phyloP scores from a whole-genome alignment of 2,888 invertebrate genomes.

The Trissolcus japonicus region DNA sequence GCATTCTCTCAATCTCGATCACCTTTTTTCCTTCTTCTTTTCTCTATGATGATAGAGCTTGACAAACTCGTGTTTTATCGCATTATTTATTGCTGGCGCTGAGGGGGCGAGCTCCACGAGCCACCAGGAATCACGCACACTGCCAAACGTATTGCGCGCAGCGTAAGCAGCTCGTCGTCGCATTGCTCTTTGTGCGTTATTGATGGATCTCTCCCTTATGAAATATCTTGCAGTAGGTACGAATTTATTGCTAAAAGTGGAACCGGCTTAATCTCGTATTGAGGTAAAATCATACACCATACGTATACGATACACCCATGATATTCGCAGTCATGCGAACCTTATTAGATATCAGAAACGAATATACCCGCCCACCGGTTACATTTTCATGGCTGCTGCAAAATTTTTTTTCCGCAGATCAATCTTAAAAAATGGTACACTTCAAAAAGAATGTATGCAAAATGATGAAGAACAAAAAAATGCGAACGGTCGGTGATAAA shows the following conservation, averaged over 20 bases:
- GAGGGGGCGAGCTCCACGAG: slow-evolving; percentile 62
- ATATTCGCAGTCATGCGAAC: slow-evolving; percentile 65
- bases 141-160: slow-evolving; percentile 37
- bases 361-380: slow-evolving; percentile 12
- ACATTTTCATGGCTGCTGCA: too few relatives aligned
- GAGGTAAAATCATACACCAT: slow-evolving; percentile 24
- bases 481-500: too few relatives aligned
- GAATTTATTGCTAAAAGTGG: slow-evolving; percentile 75
- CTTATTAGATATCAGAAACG: slow-evolving; percentile 53
- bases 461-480: background rate
- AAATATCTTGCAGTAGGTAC: slow-evolving; percentile 73
- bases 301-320: slow-evolving; percentile 73
- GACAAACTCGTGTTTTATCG: slow-evolving; percentile 76
- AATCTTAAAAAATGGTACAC: too few relatives aligned
- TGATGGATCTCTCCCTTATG: slow-evolving; percentile 76
- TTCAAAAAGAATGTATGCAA: too few relatives aligned
- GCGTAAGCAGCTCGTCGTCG: slow-evolving; percentile 54
- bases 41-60: slow-evolving; percentile 69
- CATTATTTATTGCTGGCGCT: slow-evolving; percentile 74
- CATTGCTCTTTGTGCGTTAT: slow-evolving; percentile 65
- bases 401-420: too few relatives aligned
- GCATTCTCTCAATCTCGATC: slow-evolving; percentile 50
- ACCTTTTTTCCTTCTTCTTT: slow-evolving; percentile 60
- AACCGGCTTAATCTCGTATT: slow-evolving; percentile 75
- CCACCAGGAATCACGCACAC: slow-evolving; percentile 62